Percentiles rank a stretch among this genome's conserved stretches.
These are phyloP conservation scores for Brienomyrus longianalis DNA, from an alignment of 2,113 vertebrate genomes.

Conservation along the genomic window DNA sequence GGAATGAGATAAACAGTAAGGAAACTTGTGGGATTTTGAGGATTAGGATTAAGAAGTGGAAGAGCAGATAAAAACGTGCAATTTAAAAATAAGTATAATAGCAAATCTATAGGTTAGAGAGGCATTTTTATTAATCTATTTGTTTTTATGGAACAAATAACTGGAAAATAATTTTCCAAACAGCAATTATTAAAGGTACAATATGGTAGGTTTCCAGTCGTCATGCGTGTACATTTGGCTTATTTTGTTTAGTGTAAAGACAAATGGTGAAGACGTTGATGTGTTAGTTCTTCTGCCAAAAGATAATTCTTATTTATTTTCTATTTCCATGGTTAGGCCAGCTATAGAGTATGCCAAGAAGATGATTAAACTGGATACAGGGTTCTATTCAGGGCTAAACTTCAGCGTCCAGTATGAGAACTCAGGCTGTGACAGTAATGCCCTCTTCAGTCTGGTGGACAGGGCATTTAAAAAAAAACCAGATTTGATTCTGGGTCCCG, in stretches of 20 bases:
- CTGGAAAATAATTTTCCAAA: conserved; percentile 15
- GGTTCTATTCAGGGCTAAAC: conserved; percentile 56
- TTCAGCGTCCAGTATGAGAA: conserved; percentile 76
- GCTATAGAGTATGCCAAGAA: conserved; percentile 81
- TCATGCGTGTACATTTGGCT: conserved; percentile 50
- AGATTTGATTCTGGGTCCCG: conserved; percentile 83
- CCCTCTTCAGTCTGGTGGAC: conserved; percentile 78
- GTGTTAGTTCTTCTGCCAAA: conserved; percentile 80
- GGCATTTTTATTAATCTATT: background rate
- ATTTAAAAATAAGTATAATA: conserved; percentile 6
- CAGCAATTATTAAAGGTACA: conserved; percentile 3
- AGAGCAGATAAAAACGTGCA: conserved; percentile 37
- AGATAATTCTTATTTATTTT: conserved; percentile 85
- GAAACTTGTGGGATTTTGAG: conserved; percentile 39
- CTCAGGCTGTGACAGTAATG: conserved; percentile 76
- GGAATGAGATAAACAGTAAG: conserved; percentile 48
- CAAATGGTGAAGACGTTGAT: conserved; percentile 62
- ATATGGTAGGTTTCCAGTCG: conserved; percentile 52
- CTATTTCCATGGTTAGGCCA: conserved; percentile 71
- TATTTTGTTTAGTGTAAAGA: conserved; percentile 42
- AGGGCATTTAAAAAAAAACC: conserved; percentile 65
- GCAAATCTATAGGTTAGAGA: background rate
- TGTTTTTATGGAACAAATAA: conserved; percentile 1
- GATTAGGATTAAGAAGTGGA: conserved; percentile 32
- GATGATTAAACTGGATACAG: conserved; percentile 55